These are phyloP conservation scores for Onychomys arenicola DNA, from an alignment of 2,797 vertebrate species.

Conservation along the genomic window DNA sequence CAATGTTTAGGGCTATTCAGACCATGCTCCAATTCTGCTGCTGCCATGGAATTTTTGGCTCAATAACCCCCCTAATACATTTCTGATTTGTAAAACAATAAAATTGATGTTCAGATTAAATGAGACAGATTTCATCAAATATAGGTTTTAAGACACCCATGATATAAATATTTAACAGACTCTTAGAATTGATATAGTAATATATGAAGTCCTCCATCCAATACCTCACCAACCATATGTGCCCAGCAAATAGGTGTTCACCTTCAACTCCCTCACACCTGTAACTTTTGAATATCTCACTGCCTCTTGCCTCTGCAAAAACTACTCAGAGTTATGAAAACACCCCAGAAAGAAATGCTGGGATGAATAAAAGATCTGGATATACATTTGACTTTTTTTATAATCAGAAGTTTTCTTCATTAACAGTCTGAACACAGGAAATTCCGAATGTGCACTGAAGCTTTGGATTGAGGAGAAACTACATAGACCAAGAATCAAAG, in stretches of 20 bases:
- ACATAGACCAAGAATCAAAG: neutral
- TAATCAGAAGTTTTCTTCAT: conserved; percentile 21
- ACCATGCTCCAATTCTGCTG: neutral
- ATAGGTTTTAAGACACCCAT: conserved; percentile 22
- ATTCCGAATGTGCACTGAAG: neutral
- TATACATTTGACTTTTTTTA: neutral
- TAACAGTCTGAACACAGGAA: neutral
- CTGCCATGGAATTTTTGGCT: neutral
- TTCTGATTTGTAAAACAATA: conserved; percentile 19
- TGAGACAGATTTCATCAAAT: neutral
- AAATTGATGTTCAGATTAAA: conserved; percentile 9
- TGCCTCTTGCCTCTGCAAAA: neutral
- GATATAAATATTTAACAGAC: neutral
- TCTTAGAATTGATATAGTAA: neutral
- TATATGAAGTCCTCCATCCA: neutral
- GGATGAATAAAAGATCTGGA: neutral
- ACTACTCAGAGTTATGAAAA: neutral
- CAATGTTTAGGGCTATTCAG: neutral
- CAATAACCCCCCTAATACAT: neutral
- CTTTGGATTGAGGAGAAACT: neutral
- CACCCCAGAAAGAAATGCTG: neutral
- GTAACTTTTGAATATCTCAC: neutral
- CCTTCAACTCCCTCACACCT: neutral
- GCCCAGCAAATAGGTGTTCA: neutral
- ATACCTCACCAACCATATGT: neutral